A percentile compares a stretch with the other conserved stretches of the same genome.
phyloP scores from a whole-genome alignment of 2,113 vertebrate species.

The Pitta sordida region DNA sequence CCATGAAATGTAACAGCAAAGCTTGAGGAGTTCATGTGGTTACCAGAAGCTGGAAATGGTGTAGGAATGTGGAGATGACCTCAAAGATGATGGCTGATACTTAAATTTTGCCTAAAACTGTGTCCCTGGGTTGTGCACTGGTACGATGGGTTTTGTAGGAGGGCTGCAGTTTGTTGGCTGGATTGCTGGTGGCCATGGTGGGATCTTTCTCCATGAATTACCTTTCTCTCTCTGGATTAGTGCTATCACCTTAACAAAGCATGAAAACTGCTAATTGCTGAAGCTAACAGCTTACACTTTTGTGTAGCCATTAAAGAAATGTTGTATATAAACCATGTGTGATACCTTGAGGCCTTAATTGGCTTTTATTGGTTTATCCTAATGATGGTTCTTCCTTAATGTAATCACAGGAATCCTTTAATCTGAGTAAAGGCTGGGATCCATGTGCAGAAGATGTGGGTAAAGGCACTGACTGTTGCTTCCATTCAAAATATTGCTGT shows the following conservation, averaged over 20 bases:
- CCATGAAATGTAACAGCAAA: neutral
- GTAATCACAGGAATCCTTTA: neutral
- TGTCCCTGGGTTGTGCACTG: neutral
- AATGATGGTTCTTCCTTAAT: neutral
- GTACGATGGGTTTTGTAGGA: neutral
- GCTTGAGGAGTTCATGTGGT: neutral
- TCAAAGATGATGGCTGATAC: neutral
- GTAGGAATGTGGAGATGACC: neutral
- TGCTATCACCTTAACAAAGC: constrained; percentile 1
- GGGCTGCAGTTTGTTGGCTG: neutral
- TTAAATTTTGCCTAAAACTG: neutral
- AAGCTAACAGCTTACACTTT: neutral
- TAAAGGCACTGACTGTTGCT: neutral
- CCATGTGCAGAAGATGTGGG: neutral
- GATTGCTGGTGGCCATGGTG: neutral
- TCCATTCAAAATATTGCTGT: neutral
- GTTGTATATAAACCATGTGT: neutral
- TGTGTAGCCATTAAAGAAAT: neutral
- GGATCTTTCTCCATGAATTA: neutral
- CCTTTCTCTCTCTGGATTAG: neutral
- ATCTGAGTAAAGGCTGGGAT: neutral
- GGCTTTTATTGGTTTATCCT: constrained; percentile 7
- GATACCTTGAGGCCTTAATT: neutral
- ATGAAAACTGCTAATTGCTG: neutral
- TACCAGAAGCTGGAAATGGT: neutral